These are phyloP conservation scores for Furcula furcula DNA, from an alignment of 2,888 invertebrate genomes.

Conservation along the genomic window DNA sequence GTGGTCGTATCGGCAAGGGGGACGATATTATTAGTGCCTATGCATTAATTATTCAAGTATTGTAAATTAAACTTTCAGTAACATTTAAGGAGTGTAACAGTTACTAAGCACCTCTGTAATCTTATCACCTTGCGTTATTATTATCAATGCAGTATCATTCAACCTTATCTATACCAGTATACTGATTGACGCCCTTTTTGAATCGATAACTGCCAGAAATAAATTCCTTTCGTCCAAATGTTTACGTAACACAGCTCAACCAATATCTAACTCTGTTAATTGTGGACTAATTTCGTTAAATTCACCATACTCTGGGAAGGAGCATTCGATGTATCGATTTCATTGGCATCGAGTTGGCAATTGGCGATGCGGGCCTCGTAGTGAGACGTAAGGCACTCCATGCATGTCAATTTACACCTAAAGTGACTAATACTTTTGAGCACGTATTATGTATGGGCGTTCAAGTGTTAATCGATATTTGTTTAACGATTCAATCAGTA, in stretches of 20 bases:
- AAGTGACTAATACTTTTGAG: conserved; percentile 1
- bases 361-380: conserved; percentile 2
- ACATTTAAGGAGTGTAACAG: too few relatives aligned
- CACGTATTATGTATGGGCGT: background rate
- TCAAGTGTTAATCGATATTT: background rate
- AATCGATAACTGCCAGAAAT: background rate
- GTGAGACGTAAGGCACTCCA: conserved; percentile 1
- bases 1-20: too few relatives aligned
- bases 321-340: conserved; percentile 1
- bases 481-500: background rate
- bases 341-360: background rate
- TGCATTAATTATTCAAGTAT: too few relatives aligned
- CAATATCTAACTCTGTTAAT: background rate
- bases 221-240: background rate
- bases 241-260: background rate
- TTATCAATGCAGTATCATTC: conserved; percentile 1
- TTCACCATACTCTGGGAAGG: background rate
- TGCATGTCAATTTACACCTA: conserved; percentile 2
- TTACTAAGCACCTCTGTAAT: background rate
- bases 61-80: too few relatives aligned
- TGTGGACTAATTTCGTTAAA: background rate
- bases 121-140: background rate
- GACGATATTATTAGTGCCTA: too few relatives aligned
- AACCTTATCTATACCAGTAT: background rate
- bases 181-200: background rate